Percentiles rank a stretch among this genome's conserved stretches.
Evolutionary conservation across 1,140 invertebrate species (phyloP).

Genomic region (Carposina sasakii): DNA sequence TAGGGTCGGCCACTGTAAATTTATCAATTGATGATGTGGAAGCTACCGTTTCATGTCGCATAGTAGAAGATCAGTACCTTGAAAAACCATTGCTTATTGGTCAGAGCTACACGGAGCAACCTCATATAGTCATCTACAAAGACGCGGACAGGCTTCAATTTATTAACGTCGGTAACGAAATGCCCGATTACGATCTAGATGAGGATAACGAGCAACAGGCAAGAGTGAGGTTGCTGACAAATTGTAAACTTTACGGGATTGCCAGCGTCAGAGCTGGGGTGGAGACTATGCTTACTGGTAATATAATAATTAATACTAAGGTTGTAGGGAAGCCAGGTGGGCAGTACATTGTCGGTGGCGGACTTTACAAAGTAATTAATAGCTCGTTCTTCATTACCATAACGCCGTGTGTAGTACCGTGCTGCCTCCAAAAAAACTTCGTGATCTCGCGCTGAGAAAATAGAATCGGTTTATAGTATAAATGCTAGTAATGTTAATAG

Average conservation of each 20-base stretch:
- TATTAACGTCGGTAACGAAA: conserved; percentile 3
- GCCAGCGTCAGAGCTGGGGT: conserved; percentile 9
- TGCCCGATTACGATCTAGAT: neutral
- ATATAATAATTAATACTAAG: conserved; percentile 11
- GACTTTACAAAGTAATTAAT: conserved; percentile 13
- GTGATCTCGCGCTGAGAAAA: conserved; percentile 12
- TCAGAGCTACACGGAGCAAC: conserved; percentile 20
- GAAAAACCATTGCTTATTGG: conserved; percentile 19
- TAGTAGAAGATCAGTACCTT: conserved; percentile 16
- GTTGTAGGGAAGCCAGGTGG: conserved; percentile 12
- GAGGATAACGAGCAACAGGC: neutral
- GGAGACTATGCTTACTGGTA: conserved; percentile 2
- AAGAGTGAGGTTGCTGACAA: conserved; percentile 2
- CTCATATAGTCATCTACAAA: conserved; percentile 19
- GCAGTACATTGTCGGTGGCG: conserved; percentile 11
- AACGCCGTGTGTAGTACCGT: conserved; percentile 11
- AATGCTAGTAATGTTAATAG: neutral
- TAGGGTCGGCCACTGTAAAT: conserved; percentile 12
- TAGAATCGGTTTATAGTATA: neutral
- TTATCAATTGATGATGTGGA: conserved; percentile 17
- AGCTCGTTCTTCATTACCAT: conserved; percentile 2
- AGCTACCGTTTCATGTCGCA: conserved; percentile 15
- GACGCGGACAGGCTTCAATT: conserved; percentile 14
- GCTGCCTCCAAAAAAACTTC: conserved; percentile 7
- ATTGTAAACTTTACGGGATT: conserved; percentile 4